Evolutionary conservation across 2,797 vertebrate genomes (phyloP).

Genomic region (Esox lucius): DNA sequence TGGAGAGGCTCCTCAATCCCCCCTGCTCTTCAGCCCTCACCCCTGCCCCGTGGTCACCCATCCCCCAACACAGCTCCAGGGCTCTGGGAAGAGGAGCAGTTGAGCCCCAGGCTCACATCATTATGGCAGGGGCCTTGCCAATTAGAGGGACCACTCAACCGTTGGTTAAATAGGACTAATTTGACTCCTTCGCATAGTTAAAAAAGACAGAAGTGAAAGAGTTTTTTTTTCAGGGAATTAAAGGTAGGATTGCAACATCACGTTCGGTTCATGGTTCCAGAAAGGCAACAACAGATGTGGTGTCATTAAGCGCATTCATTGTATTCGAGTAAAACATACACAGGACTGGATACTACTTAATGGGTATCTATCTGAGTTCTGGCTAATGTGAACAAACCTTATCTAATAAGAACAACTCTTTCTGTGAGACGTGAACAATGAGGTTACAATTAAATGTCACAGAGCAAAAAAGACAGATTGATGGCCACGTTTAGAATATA

Average conservation of each 20-base stretch:
- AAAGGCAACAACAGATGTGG: background rate
- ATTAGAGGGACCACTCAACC: slow-evolving; percentile 66
- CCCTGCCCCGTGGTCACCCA: slow-evolving; percentile 43
- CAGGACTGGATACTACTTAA: slow-evolving; percentile 1
- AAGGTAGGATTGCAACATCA: slow-evolving; percentile 27
- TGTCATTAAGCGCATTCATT: background rate
- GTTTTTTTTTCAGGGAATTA: slow-evolving; percentile 18
- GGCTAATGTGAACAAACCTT: background rate
- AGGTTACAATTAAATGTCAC: background rate
- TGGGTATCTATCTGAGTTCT: background rate
- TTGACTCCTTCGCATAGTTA: slow-evolving; percentile 48
- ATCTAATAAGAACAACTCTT: background rate
- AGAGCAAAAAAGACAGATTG: background rate
- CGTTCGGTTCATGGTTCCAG: background rate
- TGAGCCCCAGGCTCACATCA: slow-evolving; percentile 55
- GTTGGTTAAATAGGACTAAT: slow-evolving; percentile 56
- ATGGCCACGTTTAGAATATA: background rate
- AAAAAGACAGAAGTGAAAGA: slow-evolving; percentile 27
- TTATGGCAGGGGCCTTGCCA: slow-evolving; percentile 57
- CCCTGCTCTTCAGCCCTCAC: slow-evolving; percentile 32
- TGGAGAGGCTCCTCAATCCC: slow-evolving; percentile 13
- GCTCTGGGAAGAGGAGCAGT: slow-evolving; percentile 30
- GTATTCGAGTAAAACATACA: background rate
- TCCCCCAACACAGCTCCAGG: slow-evolving; percentile 42
- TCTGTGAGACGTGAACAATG: slow-evolving; percentile 7